Evolutionary conservation across 2,888 invertebrate genomes (phyloP).

Genomic region (Leptarthrus brevirostris): DNA sequence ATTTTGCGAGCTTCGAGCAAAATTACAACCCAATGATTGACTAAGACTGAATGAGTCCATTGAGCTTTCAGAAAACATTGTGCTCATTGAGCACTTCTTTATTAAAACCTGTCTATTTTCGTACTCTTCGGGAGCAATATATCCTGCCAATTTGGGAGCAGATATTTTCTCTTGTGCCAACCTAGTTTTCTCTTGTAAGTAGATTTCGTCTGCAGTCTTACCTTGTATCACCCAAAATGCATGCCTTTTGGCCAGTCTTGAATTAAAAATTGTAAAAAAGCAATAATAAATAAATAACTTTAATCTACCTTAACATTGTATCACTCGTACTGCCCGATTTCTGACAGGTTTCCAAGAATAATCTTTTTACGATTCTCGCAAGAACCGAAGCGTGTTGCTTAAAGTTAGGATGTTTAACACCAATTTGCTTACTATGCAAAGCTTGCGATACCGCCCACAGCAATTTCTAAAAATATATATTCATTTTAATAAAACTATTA

Average conservation of each 20-base stretch:
- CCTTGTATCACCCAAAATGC: conserved; percentile 75
- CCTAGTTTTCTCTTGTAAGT: conserved; percentile 61
- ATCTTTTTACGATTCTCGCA: conserved; percentile 75
- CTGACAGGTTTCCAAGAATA: conserved; percentile 71
- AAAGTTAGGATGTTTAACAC: conserved; percentile 75
- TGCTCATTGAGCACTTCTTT: conserved; percentile 26
- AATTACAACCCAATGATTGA: conserved; percentile 56
- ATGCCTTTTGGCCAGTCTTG: conserved; percentile 74
- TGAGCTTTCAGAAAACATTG: conserved; percentile 60
- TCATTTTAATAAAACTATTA: conserved; percentile 19
- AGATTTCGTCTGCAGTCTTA: conserved; percentile 74
- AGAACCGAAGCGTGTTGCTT: conserved; percentile 77
- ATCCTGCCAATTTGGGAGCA: conserved; percentile 60
- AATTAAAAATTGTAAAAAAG: conserved; percentile 54
- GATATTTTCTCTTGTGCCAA: conserved; percentile 60
- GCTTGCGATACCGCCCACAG: conserved; percentile 86
- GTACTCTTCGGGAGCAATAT: conserved; percentile 65
- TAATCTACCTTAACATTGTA: conserved; percentile 74
- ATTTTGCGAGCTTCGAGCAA: conserved; percentile 23
- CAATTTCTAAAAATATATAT: conserved; percentile 70
- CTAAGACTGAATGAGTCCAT: conserved; percentile 59
- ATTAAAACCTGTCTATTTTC: conserved; percentile 59
- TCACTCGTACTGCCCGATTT: conserved; percentile 77
- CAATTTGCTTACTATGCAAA: conserved; percentile 77
- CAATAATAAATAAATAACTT: neutral